A percentile compares a stretch with the other conserved stretches of the same genome.
phyloP scores from a whole-genome alignment of 1,140 invertebrate genomes.

The Lysiphlebus fabarum region DNA sequence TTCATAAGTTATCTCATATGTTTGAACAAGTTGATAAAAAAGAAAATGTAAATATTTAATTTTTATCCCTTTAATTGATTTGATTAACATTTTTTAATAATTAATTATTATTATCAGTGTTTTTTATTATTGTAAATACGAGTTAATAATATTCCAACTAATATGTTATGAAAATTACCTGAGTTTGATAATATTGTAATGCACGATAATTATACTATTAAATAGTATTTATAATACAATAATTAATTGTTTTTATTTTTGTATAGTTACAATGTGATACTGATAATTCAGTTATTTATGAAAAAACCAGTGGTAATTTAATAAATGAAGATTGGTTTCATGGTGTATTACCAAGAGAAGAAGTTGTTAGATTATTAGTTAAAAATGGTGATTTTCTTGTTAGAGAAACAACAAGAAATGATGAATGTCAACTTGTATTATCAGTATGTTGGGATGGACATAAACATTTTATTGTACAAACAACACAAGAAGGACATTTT shows the following conservation, averaged over 20 bases:
- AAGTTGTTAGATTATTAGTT: conserved; percentile 85
- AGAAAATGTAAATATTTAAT: too few relatives aligned
- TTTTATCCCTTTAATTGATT: background rate
- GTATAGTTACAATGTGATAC: conserved; percentile 42
- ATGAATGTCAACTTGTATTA: conserved; percentile 88
- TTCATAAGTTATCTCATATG: conserved; percentile 32
- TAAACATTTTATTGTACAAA: conserved; percentile 97
- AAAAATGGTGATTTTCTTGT: conserved; percentile 93
- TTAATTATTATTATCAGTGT: background rate
- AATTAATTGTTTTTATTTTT: conserved; percentile 19
- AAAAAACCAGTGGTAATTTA: conserved; percentile 52
- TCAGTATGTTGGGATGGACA: conserved; percentile 94
- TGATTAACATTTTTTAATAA: conserved; percentile 16
- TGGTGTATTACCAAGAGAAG: conserved; percentile 90
- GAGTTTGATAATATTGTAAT: too few relatives aligned
- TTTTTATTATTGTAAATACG: background rate
- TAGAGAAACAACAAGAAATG: conserved; percentile 88
- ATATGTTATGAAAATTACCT: background rate
- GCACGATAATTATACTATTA: too few relatives aligned
- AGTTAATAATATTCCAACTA: background rate
- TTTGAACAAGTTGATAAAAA: too few relatives aligned
- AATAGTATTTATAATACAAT: conserved; percentile 1
- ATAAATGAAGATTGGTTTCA: conserved; percentile 97
- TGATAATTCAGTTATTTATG: conserved; percentile 40
- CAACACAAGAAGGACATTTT: conserved; percentile 86